Evolutionary conservation across 2,888 invertebrate species (phyloP).

Genomic region (Pandemis heparana): DNA sequence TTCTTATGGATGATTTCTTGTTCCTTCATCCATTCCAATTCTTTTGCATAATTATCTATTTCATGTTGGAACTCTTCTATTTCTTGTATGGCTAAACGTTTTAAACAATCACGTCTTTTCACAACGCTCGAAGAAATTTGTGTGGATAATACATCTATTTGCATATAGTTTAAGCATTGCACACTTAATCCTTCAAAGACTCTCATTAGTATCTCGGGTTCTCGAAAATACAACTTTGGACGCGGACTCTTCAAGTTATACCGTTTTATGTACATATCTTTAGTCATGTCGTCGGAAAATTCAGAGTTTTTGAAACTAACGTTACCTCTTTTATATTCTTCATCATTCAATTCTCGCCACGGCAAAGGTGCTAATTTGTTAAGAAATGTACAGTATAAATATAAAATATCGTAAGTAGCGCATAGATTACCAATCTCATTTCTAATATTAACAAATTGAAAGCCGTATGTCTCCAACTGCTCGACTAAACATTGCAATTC

Average conservation of each 20-base stretch:
- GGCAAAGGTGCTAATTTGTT: constrained; percentile 48
- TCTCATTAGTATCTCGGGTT: constrained; percentile 49
- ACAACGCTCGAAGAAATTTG: constrained; percentile 45
- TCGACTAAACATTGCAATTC: constrained; percentile 47
- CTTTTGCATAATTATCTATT: constrained; percentile 43
- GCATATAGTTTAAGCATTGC: constrained; percentile 57
- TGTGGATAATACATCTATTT: constrained; percentile 48
- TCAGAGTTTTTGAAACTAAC: background rate
- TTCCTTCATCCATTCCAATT: constrained; percentile 49
- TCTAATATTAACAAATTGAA: constrained; percentile 50
- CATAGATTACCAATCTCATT: constrained; percentile 49
- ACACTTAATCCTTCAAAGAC: constrained; percentile 49
- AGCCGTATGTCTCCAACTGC: constrained; percentile 49
- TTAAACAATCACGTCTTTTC: constrained; percentile 46
- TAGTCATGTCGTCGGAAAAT: background rate
- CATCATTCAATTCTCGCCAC: constrained; percentile 48
- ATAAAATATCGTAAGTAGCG: constrained; percentile 51
- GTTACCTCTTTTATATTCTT: constrained; percentile 21
- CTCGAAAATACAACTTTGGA: constrained; percentile 50
- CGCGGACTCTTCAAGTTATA: constrained; percentile 9
- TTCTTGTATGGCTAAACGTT: constrained; percentile 43
- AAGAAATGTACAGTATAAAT: constrained; percentile 53
- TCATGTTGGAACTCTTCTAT: constrained; percentile 44
- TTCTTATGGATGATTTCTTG: constrained; percentile 48
- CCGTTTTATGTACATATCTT: background rate